Evolutionary conservation across 2,797 vertebrate genomes (phyloP).

Genomic region (Lacerta viridis): DNA sequence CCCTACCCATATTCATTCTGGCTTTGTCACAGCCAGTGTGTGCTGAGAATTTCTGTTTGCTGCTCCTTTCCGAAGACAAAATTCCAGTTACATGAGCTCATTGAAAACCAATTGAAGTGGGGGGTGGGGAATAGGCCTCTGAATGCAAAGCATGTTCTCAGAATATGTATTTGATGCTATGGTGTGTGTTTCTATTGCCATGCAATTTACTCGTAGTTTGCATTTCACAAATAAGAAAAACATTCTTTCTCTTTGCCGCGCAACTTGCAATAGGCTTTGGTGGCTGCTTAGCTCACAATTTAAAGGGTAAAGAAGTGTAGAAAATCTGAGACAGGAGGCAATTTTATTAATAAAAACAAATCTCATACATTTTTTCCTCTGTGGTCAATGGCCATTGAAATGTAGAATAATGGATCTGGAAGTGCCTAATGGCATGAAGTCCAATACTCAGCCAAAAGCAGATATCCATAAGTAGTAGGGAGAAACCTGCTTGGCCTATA

Average conservation of each 20-base stretch:
- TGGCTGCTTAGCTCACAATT: slow-evolving; percentile 25
- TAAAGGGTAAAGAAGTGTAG: neutral
- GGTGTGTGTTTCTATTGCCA: slow-evolving; percentile 22
- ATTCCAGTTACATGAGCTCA: slow-evolving; percentile 38
- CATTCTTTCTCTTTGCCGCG: neutral
- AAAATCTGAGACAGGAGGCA: neutral
- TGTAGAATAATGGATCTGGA: slow-evolving; percentile 8
- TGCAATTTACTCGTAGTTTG: slow-evolving; percentile 20
- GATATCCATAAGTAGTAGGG: neutral
- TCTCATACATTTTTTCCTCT: slow-evolving; percentile 16
- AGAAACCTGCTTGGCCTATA: neutral
- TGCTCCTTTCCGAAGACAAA: slow-evolving; percentile 40
- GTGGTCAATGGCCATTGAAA: neutral
- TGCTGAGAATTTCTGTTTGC: slow-evolving; percentile 43
- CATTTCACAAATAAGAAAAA: slow-evolving; percentile 12
- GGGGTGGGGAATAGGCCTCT: slow-evolving; percentile 27
- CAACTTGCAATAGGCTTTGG: neutral
- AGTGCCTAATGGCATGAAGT: neutral
- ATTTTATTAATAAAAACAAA: slow-evolving; percentile 13
- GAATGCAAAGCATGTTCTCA: slow-evolving; percentile 43
- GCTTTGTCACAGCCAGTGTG: slow-evolving; percentile 54
- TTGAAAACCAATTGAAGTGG: slow-evolving; percentile 40
- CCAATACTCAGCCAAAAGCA: neutral
- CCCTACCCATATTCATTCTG: slow-evolving; percentile 45
- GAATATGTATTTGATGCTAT: neutral